These are phyloP conservation scores for Cryptoprocta ferox DNA, from an alignment of 2,797 vertebrate genomes.

Conservation along the genomic window DNA sequence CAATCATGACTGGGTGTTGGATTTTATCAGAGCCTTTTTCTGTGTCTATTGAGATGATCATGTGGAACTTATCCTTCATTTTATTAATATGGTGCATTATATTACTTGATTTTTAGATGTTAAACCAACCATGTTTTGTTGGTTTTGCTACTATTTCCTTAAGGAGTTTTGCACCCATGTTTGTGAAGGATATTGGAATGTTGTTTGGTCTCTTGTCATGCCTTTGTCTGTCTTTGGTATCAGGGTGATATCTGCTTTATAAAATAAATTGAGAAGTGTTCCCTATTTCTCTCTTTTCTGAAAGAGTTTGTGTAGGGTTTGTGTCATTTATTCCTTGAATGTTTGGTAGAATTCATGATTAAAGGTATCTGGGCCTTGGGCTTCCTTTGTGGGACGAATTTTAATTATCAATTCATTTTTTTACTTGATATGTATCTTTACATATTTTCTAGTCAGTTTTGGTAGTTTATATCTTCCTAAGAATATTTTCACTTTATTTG, in stretches of 20 bases:
- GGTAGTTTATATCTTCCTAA: background rate
- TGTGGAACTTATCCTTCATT: background rate
- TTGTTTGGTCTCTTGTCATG: background rate
- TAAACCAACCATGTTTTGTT: background rate
- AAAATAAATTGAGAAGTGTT: background rate
- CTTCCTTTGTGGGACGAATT: background rate
- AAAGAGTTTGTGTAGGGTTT: background rate
- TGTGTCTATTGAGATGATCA: background rate
- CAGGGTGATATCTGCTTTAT: background rate
- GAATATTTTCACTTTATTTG: background rate
- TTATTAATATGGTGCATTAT: background rate
- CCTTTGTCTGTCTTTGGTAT: background rate
- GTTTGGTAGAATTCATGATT: background rate
- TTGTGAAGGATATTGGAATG: background rate
- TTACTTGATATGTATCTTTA: background rate
- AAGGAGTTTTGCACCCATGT: too few species aligned
- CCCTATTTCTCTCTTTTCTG: background rate
- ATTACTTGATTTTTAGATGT: background rate
- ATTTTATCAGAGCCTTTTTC: background rate
- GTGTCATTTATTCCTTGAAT: background rate
- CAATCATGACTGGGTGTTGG: background rate
- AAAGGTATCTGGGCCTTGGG: background rate
- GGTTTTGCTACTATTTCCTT: too few species aligned
- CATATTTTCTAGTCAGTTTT: background rate
- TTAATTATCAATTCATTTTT: slow-evolving; percentile 8